A percentile compares a stretch with the other conserved stretches of the same genome.
Conservation (phyloP, 1,140 invertebrate species). For the Linepithema humile region DNA sequence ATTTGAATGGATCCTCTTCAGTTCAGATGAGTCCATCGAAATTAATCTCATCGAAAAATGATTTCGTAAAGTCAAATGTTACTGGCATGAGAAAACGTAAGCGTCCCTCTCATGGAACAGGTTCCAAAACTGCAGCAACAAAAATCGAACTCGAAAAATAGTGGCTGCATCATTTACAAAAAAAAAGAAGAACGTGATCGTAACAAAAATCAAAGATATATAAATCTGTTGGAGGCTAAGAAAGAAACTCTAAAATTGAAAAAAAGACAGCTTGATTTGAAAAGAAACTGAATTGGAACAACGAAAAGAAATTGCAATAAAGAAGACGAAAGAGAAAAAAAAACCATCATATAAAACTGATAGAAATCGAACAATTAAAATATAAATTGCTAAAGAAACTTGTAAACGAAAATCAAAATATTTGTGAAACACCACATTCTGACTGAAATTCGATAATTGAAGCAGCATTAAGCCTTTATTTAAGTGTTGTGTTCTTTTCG, state of each 20-base stretch:
- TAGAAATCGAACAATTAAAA: constrained; percentile 3
- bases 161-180: neutral
- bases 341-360: neutral
- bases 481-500: neutral
- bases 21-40: neutral
- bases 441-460: neutral
- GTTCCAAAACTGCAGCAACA: neutral
- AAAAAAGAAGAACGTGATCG: neutral
- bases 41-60: neutral
- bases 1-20: neutral
- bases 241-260: neutral
- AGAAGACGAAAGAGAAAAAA: neutral
- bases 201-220: neutral
- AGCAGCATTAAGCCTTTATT: neutral
- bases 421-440: neutral
- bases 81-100: neutral
- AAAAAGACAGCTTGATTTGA: neutral
- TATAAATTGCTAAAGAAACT: neutral
- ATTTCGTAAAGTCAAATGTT: neutral
- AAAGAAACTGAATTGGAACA: neutral
- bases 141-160: neutral
- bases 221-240: neutral
- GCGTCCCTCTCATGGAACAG: neutral
- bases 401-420: neutral
- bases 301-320: neutral